Conservation (phyloP, 2,797 vertebrate genomes). For the Betta splendens region DNA sequence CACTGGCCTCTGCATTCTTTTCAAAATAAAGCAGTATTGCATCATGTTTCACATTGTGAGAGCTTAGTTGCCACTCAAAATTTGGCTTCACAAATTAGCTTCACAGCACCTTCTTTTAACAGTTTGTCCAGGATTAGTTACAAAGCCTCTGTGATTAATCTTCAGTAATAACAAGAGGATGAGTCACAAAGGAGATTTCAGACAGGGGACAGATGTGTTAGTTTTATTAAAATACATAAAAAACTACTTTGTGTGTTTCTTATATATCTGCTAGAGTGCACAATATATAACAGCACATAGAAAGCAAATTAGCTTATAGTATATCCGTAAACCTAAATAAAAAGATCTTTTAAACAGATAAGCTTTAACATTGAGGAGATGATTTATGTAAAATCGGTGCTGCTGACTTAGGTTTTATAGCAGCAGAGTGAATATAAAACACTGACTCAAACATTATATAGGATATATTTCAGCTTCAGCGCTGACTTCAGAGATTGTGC, state of each 20-base stretch:
- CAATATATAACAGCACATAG: conserved; percentile 83
- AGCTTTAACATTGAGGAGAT: conserved; percentile 56
- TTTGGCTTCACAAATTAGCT: conserved; percentile 52
- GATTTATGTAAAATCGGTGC: conserved; percentile 42
- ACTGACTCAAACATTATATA: conserved; percentile 61
- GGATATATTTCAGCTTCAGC: conserved; percentile 61
- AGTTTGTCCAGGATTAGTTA: conserved; percentile 43
- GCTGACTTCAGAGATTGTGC: conserved; percentile 68
- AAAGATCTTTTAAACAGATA: conserved; percentile 55
- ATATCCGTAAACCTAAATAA: conserved; percentile 73
- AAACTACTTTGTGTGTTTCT: conserved; percentile 85
- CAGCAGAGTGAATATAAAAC: conserved; percentile 63
- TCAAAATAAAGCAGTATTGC: not conserved
- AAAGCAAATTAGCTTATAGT: conserved; percentile 71
- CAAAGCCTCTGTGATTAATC: conserved; percentile 42
- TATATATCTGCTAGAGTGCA: conserved; percentile 82
- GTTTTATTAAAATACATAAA: conserved; percentile 91
- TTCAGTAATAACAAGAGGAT: conserved; percentile 67
- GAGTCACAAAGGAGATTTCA: conserved; percentile 83
- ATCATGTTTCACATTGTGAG: not conserved
- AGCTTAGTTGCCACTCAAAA: conserved; percentile 15
- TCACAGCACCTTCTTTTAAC: conserved; percentile 56
- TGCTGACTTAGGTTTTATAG: conserved; percentile 57
- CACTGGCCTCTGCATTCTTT: not conserved
- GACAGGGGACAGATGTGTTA: conserved; percentile 83